Conservation (phyloP, 2,797 vertebrate species). For the Esox masquinongy region DNA sequence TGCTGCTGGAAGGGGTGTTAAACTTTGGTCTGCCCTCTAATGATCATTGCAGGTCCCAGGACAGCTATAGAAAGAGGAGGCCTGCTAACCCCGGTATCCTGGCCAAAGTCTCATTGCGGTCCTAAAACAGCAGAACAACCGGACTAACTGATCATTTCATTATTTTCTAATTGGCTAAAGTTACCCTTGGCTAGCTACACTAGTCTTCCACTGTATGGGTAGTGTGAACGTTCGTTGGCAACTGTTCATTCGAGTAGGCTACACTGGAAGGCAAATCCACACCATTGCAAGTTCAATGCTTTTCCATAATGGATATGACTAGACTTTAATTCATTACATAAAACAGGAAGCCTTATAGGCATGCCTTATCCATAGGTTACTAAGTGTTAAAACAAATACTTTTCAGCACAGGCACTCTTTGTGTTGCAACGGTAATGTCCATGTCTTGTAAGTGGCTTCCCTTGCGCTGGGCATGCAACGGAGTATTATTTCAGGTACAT, state of each 20-base stretch:
- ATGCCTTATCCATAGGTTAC: not conserved
- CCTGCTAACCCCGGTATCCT: constrained; percentile 50
- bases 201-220: constrained; percentile 26
- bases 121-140: constrained; percentile 4
- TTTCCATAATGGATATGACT: not conserved
- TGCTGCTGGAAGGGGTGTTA: constrained; percentile 38
- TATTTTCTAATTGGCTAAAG: constrained; percentile 26
- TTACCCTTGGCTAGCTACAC: constrained; percentile 43
- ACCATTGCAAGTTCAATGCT: not conserved
- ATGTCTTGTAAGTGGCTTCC: constrained; percentile 19
- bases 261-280: not conserved
- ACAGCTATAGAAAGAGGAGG: constrained; percentile 39
- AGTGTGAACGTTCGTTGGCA: not conserved
- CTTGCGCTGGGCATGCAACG: constrained; percentile 27
- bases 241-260: not conserved
- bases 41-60: constrained; percentile 48
- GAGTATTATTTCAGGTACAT: constrained; percentile 56
- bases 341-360: not conserved
- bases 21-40: constrained; percentile 30
- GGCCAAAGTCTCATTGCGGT: constrained; percentile 28
- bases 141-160: constrained; percentile 32
- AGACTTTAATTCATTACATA: not conserved
- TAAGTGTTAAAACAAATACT: not conserved
- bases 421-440: constrained; percentile 20
- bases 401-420: not conserved